Evolutionary conservation across 2,113 vertebrate species (phyloP).

Genomic region (Oriolus oriolus): DNA sequence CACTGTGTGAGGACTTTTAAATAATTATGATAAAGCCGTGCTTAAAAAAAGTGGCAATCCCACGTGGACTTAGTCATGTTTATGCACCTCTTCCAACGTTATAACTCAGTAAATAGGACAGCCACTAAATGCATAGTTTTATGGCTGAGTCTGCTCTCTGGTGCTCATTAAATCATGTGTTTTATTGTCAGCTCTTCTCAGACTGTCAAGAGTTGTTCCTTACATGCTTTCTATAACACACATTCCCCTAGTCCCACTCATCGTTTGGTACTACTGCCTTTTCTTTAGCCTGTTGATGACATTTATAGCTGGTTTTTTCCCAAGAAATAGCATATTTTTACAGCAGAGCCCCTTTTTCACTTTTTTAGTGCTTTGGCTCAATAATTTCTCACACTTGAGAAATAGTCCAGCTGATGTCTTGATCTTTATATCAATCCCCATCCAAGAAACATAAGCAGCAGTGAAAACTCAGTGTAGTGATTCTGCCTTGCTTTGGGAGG

Average conservation of each 20-base stretch:
- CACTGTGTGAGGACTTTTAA: conserved; percentile 48
- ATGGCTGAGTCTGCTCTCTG: conserved; percentile 19
- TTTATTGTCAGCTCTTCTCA: conserved; percentile 61
- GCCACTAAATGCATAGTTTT: conserved; percentile 46
- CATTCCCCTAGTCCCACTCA: background rate
- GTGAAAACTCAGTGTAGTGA: background rate
- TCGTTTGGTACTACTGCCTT: conserved; percentile 15
- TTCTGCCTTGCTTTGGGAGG: background rate
- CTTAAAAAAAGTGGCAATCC: conserved; percentile 22
- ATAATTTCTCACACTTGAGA: background rate
- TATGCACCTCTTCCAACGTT: conserved; percentile 1
- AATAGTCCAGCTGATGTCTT: background rate
- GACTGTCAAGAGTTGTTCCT: conserved; percentile 38
- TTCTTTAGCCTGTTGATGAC: background rate
- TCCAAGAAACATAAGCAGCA: background rate
- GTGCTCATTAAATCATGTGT: conserved; percentile 35
- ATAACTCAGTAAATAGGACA: conserved; percentile 43
- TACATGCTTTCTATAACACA: conserved; percentile 31
- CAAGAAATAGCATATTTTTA: background rate
- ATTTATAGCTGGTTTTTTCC: background rate
- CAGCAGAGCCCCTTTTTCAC: background rate
- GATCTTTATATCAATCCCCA: background rate
- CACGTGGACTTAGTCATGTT: background rate
- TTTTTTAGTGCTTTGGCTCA: conserved; percentile 4
- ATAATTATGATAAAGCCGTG: conserved; percentile 64